Base-by-base conservation (phyloP, 2,888 invertebrate genomes). In the Drosophila mimetica region DNA sequence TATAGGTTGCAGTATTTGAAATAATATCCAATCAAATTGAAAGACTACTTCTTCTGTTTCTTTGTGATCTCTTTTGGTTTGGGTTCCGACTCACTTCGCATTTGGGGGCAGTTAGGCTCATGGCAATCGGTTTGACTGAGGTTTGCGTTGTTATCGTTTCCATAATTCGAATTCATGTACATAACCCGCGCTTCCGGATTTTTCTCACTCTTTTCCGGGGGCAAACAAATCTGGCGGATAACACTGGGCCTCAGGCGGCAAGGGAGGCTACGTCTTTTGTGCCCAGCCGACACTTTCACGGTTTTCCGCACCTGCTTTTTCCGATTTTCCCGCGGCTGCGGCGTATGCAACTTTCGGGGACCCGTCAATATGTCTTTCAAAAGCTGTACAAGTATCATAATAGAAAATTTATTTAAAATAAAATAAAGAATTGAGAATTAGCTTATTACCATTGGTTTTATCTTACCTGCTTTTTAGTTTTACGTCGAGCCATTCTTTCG, bases 171-270 rank as follows among this genome's bases (percentile, higher is more conserved):
- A 11, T 64, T 64, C 1, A 22, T 8, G n/a, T 64, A 64, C 67
- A 42, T 42, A 4, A 64, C 28, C 22, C 18, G 18, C 1, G 67
- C 69, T 11, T 30, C 9, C 0, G 16, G 7, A 2, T 6, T 34
- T 3, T 5, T 0, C 4, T 11, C 4, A 9, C 6, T 13, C 4
- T 2, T 5, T 9, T 44, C 18, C 1, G 42, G 9, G 0, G 67
- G 63, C n/a, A 44, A 4, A 9, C 63, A 64, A 8, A 64, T 52
- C 36, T 36, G 6, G 2, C 63, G 53, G n/a, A 64, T 30, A 8
- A 22, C 16, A n/a, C 37, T 39, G 1, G 22, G 20, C 1, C 4
- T 22, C 6, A 63, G 11, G 13, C 16, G 3, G 3, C 16, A 11
- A 0, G 60, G 60, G 8, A 30, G n/a, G 11, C 8, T 2, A 1